A percentile compares a stretch with the other conserved stretches of the same genome.
Evolutionary conservation across 2,888 invertebrate genomes (phyloP).

Genomic region (Resseliella maxima): DNA sequence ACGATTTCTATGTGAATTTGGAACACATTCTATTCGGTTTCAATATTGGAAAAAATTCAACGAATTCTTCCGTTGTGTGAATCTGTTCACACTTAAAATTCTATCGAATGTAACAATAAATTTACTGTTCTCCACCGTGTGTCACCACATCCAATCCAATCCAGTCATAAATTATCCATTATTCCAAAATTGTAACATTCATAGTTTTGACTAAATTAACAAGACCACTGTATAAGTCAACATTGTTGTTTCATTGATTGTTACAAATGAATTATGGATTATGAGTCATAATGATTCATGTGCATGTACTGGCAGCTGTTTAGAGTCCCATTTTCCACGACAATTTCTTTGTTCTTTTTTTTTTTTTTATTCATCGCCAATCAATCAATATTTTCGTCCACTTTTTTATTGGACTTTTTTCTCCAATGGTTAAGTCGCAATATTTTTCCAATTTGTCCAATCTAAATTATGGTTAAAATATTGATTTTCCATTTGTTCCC

Average conservation of each 20-base stretch:
- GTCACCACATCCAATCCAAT: no score
- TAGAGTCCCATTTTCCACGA: background rate
- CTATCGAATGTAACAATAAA: no score
- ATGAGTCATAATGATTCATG: no score
- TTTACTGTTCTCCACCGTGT: no score
- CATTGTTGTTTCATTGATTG: background rate
- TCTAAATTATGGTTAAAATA: no score
- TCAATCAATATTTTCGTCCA: background rate
- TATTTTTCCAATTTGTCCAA: background rate
- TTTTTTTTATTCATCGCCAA: background rate
- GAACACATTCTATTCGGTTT: no score
- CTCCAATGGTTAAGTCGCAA: background rate
- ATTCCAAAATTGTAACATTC: background rate
- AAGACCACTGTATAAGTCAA: background rate
- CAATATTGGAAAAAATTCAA: no score
- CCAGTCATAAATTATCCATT: background rate
- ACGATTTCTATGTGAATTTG: no score
- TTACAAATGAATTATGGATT: background rate
- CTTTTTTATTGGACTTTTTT: background rate
- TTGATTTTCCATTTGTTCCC: background rate
- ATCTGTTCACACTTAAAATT: no score
- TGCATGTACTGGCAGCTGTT: background rate
- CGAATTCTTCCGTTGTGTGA: no score
- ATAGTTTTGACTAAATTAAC: background rate
- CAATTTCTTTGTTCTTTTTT: background rate